Evolutionary conservation across 2,797 vertebrate species (phyloP).

Genomic region (Spatula versicolor): DNA sequence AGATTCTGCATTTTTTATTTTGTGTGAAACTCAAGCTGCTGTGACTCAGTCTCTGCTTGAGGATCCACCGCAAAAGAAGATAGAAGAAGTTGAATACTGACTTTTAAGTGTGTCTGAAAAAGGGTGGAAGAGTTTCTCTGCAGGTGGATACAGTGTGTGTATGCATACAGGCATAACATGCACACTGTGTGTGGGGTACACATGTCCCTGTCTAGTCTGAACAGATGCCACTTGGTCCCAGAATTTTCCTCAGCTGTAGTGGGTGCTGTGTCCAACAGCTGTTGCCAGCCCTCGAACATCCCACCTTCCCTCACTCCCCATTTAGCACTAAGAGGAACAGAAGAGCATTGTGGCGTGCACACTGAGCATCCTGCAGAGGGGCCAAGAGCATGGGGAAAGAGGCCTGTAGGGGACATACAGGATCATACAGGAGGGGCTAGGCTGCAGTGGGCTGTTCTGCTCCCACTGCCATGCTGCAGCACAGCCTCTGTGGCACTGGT

Average conservation of each 20-base stretch:
- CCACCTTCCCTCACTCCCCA: background rate
- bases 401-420: background rate
- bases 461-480: background rate
- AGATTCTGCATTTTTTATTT: background rate
- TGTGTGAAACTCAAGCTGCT: background rate
- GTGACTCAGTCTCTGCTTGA: background rate
- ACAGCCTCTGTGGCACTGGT: accelerated
- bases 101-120: background rate
- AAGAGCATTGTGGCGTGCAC: background rate
- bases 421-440: accelerated
- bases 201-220: background rate
- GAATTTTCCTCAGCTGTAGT: background rate
- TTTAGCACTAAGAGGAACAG: background rate
- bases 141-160: background rate
- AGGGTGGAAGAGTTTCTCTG: background rate
- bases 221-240: background rate
- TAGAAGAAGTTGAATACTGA: background rate
- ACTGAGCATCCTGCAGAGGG: background rate
- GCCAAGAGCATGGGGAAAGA: background rate
- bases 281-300: background rate
- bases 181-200: background rate
- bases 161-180: background rate
- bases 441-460: background rate
- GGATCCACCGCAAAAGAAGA: background rate
- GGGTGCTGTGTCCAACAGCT: background rate